Evolutionary conservation across 2,888 invertebrate genomes (phyloP), one percentile per base, ranked within the genome.

Genomic region (Atrina japonica): DNA sequence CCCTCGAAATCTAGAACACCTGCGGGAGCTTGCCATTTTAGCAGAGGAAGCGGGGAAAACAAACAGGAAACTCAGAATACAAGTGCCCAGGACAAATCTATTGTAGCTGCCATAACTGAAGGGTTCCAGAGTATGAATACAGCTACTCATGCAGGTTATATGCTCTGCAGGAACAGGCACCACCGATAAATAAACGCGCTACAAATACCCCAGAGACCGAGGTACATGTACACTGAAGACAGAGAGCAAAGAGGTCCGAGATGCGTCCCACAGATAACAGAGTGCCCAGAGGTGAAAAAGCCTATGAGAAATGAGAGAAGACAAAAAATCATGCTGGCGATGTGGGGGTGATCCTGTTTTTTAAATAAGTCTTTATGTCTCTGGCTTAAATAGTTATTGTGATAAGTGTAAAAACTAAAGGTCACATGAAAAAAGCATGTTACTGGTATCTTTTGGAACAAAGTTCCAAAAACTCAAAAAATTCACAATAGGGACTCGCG

Each of bases 321-420:
- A n/a, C n/a, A n/a, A n/a, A n/a, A n/a, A n/a, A n/a, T n/a, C 11
- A n/a, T 63, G 63, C 27, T 21, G 18, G 1, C 6, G 25, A 18
- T 63, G 63, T 63, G 63, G 63, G 29, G 35, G 63, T 63, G 50
- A 50, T 52, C 40, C 16, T 50, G 30, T 21, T 52, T 40, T 27
- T 27, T 16, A 30, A 50, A 18, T 18, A 29, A 21, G 3, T 49
- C 16, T 47, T 61, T n/a, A n/a, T 2, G 50, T 47, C 29, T 49
- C 47, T 27, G 61, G 47, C 47, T 49, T 18, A 30, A 49, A 30
- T 50, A 2, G 35, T 21, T 25, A 14, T 21, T 60, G 60, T 30
- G 18, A 29, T 18, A 29, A 49, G n/a, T 60, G 60, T 60, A 0
- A 18, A n/a, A 60, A 27, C 11, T 21, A 18, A n/a, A n/a, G n/a